These are phyloP conservation scores for Eulithis testata DNA, from an alignment of 2,888 invertebrate genomes.

Conservation along the genomic window DNA sequence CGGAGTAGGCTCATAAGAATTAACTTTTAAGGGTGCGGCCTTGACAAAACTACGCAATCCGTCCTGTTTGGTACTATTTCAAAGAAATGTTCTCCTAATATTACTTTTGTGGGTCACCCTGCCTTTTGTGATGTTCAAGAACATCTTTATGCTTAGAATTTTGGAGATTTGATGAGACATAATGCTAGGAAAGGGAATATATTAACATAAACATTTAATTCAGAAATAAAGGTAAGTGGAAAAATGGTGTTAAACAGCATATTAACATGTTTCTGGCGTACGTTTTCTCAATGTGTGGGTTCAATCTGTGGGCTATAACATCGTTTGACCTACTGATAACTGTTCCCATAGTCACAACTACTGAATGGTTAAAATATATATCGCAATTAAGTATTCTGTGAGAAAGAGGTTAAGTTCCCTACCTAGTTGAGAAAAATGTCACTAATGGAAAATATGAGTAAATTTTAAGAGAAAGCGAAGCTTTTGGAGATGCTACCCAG, in stretches of 20 bases:
- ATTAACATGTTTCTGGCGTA: neutral
- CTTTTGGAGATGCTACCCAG: constrained; percentile 1
- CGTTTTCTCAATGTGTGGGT: neutral
- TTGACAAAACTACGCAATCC: no score
- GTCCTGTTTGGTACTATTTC: no score
- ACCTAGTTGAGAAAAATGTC: no score
- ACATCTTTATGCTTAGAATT: neutral
- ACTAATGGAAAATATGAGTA: no score
- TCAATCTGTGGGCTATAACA: neutral
- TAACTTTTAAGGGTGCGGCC: no score
- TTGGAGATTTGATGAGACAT: neutral
- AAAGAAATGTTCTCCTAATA: neutral
- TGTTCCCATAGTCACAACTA: neutral
- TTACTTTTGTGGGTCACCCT: neutral
- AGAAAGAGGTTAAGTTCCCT: no score
- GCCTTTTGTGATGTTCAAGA: neutral
- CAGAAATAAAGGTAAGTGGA: neutral
- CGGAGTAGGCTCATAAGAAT: no score
- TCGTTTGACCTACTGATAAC: neutral
- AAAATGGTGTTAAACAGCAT: neutral
- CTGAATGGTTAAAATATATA: neutral
- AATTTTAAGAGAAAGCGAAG: neutral
- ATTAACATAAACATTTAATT: neutral
- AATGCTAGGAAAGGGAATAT: neutral
- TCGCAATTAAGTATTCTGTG: no score